phyloP scores from a whole-genome alignment of 2,797 vertebrate genomes.

The Micrastur ruficollis region DNA sequence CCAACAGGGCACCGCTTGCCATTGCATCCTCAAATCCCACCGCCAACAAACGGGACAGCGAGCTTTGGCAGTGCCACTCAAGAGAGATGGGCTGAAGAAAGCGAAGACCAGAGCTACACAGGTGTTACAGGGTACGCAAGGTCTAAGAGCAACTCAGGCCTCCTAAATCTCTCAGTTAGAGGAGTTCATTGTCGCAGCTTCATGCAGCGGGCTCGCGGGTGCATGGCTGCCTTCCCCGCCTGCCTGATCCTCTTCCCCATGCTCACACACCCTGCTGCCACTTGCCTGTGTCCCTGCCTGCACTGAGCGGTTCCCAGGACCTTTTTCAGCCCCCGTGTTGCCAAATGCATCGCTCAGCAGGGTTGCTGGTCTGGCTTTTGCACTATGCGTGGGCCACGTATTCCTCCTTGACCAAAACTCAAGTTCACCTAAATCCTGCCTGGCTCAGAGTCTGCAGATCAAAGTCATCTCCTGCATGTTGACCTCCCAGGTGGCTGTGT shows the following conservation, averaged over 20 bases:
- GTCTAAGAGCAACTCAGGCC: neutral
- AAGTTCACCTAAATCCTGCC: neutral
- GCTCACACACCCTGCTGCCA: too few relatives aligned
- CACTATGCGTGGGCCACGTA: neutral
- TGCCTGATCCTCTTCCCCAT: neutral
- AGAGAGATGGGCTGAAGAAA: neutral
- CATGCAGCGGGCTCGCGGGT: neutral
- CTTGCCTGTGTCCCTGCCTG: neutral
- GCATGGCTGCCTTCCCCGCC: neutral
- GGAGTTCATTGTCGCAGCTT: neutral
- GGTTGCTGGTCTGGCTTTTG: neutral
- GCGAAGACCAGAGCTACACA: neutral
- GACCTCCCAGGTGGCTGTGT: neutral
- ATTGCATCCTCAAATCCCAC: neutral
- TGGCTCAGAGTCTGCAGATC: neutral
- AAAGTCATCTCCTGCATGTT: neutral
- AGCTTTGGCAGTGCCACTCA: neutral
- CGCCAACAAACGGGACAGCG: neutral
- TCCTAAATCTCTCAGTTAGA: neutral
- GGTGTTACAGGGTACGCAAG: neutral
- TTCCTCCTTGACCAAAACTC: neutral
- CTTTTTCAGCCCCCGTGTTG: neutral
- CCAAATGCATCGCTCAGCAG: neutral
- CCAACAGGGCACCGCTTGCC: fast-evolving
- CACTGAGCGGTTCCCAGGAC: neutral